Evolutionary conservation across 2,888 invertebrate species (phyloP), one percentile per base, ranked within the genome.

Genomic region (Apotomis turbidana): DNA sequence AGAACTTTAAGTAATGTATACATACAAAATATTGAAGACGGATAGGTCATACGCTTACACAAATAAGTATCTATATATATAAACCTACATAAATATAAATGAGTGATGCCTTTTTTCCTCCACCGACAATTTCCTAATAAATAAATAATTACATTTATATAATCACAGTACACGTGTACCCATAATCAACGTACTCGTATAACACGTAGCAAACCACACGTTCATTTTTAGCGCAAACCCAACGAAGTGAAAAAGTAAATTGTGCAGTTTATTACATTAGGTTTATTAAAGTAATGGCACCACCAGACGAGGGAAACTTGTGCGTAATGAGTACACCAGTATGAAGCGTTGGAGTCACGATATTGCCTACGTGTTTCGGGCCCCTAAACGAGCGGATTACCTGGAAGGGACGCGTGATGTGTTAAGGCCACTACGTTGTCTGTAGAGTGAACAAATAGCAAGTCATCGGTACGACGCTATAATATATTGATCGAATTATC

Each of bases 341-440:
- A 74, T 74, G 68, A 74, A 68, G 63, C 74, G 71, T 64, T 60
- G 71, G 60, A 63, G 49, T 71, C 61, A 67, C 62, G 55, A 71
- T 74, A 74, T 71, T 74, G 74, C 74, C 64, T 71, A 74, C 74
- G 74, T 74, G 74, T 71, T 61, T 63, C 9, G 57, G 59, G 74
- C 74, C 49, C 12, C 27, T 44, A 68, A 51, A 57, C 9, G 9
- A 38, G 74, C 68, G 74, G 41, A 44, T 44, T 44, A 44, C 44
- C 5, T 44, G 44, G 8, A 6, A 44, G 12, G 9, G 9, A 49
- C 0, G 49, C 49, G 5, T 49, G 49, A 9, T 41, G 41, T 41
- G 6, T 41, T 41, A 41, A 41, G 41, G 5, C 41, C 41, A 41
- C 5, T 41, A 41, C 41, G 27, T 27, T 27, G 27, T 27, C 27